These are phyloP conservation scores for Tetrax tetrax DNA, from an alignment of 2,113 vertebrate species.

Conservation along the genomic window DNA sequence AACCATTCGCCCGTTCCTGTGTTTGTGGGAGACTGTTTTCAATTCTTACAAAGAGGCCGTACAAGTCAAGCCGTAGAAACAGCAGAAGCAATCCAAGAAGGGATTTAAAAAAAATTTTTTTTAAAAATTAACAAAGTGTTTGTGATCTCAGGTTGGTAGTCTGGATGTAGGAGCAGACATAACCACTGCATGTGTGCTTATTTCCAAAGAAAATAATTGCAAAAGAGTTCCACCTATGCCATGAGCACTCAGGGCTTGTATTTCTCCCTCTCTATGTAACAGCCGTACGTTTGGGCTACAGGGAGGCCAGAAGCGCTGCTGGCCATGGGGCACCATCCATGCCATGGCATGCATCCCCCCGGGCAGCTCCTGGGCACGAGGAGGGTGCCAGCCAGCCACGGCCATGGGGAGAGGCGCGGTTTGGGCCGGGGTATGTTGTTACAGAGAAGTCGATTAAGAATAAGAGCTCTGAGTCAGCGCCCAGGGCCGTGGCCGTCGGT, in stretches of 20 bases:
- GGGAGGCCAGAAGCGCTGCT: not conserved
- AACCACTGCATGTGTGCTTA: not conserved
- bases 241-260: not conserved
- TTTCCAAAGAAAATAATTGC: slow-evolving; percentile 60
- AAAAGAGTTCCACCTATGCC: slow-evolving; percentile 16
- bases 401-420: not conserved
- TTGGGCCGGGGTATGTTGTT: not conserved
- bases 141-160: slow-evolving; percentile 71
- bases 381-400: slow-evolving; percentile 12
- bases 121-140: slow-evolving; percentile 67
- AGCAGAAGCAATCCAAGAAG: slow-evolving; percentile 72
- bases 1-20: slow-evolving; percentile 66
- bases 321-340: not conserved
- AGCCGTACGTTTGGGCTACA: not conserved
- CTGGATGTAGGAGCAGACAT: slow-evolving; percentile 60
- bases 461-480: slow-evolving; percentile 64
- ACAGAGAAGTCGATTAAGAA: slow-evolving; percentile 45
- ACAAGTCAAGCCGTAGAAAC: slow-evolving; percentile 71
- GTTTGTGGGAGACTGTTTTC: slow-evolving; percentile 69
- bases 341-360: rapidly evolving
- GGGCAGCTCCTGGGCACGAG: not conserved
- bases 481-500: not conserved
- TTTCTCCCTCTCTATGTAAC: not conserved
- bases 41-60: slow-evolving; percentile 72
- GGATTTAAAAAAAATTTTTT: slow-evolving; percentile 24